Base-by-base conservation (phyloP, 2,888 invertebrate species). In the Latrodectus elegans region DNA sequence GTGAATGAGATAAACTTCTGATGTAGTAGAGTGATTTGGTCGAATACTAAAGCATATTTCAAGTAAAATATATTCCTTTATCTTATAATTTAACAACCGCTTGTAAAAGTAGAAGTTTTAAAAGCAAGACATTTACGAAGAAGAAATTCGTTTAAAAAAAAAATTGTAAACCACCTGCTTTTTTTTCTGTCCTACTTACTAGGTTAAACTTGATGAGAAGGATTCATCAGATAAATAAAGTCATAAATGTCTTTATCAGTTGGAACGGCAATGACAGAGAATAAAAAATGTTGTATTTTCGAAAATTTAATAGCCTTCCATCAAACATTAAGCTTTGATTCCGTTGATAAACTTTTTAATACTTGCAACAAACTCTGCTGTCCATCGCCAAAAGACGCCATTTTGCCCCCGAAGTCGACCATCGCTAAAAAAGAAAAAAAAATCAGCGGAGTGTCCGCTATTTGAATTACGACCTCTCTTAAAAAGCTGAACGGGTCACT, bases 261-360 rank as follows among this genome's bases (percentile, higher is more conserved):
- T 67, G 68, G 49, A 79, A 60, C 26, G 12, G 55, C 38, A 38
- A 38, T 38, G 38, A 38, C 38, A 38, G 67, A 15, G 6, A 51
- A 70, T 68, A 52, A 52, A 67, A 87, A 81, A 80, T 81, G 65
- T 65, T 76, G 55, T 76, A 81, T 60, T 15, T 86, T 85, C 81
- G 81, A 87, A 87, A 87, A 87, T 87, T 87, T 87, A 87, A 87
- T 77, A 81, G 81, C 86, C n/a, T 12, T 12, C 68, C 72, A 49
- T 60, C 73, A 67, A 72, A 26, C 81, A 71, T 67, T 72, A 81
- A 76, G 86, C 70, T 81, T 77, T 72, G 86, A 87, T 87, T 87
- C 76, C 38, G 53, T 72, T 73, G 86, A 87, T 87, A 87, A 87
- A 67, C 60, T 12, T 60, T 60, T n/a, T 17, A 55, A 70, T n/a